Conservation (phyloP, 2,888 invertebrate species). For the Anthoptus insignis region DNA sequence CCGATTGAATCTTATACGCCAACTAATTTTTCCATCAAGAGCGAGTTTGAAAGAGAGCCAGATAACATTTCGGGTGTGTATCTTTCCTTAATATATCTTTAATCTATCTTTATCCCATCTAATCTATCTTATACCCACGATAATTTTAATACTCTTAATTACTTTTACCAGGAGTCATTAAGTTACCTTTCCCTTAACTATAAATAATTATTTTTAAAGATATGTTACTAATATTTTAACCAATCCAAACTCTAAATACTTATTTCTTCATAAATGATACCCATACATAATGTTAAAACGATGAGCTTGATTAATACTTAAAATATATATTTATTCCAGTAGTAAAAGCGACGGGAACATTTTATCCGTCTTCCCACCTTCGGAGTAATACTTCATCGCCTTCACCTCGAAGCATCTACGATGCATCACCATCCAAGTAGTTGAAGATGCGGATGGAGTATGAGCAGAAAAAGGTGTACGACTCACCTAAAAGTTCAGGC, state of each 20-base stretch:
- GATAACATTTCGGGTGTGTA: slow-evolving; percentile 83
- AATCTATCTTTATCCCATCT: too few species aligned
- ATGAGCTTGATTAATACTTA: slow-evolving; percentile 22
- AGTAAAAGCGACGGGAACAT: slow-evolving; percentile 97
- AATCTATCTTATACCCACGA: too few species aligned
- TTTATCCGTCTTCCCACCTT: slow-evolving; percentile 93
- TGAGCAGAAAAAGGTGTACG: slow-evolving; percentile 72
- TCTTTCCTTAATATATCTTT: too few species aligned
- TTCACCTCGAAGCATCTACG: slow-evolving; percentile 85
- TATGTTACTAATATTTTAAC: too few species aligned
- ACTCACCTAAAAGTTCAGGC: slow-evolving; percentile 68
- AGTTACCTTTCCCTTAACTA: too few species aligned
- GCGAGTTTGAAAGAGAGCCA: slow-evolving; percentile 80
- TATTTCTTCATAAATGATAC: too few species aligned
- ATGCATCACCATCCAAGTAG: slow-evolving; percentile 85
- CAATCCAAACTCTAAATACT: slow-evolving; percentile 48
- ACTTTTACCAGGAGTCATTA: too few species aligned
- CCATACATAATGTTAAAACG: too few species aligned
- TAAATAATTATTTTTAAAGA: too few species aligned
- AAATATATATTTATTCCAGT: slow-evolving; percentile 88
- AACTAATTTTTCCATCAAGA: slow-evolving; percentile 81
- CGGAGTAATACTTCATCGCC: slow-evolving; percentile 85
- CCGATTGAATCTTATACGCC: slow-evolving; percentile 68
- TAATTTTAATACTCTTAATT: too few species aligned
- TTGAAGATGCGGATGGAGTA: slow-evolving; percentile 72